Evolutionary conservation across 2,113 vertebrate genomes (phyloP), one percentile per base, ranked within the genome.

Genomic region (Verasper variegatus): DNA sequence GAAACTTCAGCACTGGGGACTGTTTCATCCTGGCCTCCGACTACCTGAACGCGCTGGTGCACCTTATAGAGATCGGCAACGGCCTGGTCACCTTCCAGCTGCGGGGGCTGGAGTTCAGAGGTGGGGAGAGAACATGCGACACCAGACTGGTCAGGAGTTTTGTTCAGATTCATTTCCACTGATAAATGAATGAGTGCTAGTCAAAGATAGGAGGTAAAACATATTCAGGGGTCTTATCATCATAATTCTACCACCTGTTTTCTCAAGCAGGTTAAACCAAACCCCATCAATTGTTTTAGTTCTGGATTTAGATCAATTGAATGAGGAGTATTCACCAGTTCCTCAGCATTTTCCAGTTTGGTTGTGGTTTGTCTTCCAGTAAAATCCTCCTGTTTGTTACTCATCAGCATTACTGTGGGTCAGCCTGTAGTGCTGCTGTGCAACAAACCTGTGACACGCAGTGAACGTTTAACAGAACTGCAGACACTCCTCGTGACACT

Each of bases 1-100:
- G 96, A 18, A 97, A 95, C 91, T 96, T 95, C 40, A 92, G 93
- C 87, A 96, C 96, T 0, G 96, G 96, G 0, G 96, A 97, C 81
- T 97, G 96, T 86, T 97, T 97, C 59, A 96, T 97, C 83, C 92
- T 97, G 91, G 96, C 96, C 76, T 97, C 96, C 0, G 96, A 97
- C 94, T 97, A 97, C 94, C 94, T 97, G 91, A 97, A 97, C 2
- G 96, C 96, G 2, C 94, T 97, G 54, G 96, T 97, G 74, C 96
- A 97, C 87, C 94, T 97, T 65, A 95, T 97, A 0, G 96, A 97
- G 94, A 95, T 97, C 8, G 96, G 96, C 86, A 97, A 97, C 4
- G 96, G 96, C 51, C 93, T 97, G 0, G 93, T 96, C 85, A 97
- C 96, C 83, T 97, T 97, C 83, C 96, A 97, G 94, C 95, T 97